A percentile compares a stretch with the other conserved stretches of the same genome.
These are phyloP conservation scores for Thecophora atra DNA, from an alignment of 2,888 invertebrate species.

Conservation along the genomic window DNA sequence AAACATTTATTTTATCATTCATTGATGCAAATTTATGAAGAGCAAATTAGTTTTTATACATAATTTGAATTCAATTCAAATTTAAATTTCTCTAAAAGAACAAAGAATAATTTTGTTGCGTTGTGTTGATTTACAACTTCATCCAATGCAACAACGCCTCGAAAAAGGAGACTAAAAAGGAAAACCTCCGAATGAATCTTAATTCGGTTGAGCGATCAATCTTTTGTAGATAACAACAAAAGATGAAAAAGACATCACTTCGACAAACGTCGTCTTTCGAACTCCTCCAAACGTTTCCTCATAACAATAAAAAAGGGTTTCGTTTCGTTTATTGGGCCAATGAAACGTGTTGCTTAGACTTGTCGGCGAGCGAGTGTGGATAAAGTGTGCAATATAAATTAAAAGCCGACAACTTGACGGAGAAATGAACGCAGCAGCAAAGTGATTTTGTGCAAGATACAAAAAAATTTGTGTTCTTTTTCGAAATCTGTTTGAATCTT, in stretches of 20 bases:
- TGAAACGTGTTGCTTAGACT: slow-evolving; percentile 37
- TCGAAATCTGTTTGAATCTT: slow-evolving; percentile 9
- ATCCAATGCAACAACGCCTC: slow-evolving; percentile 6
- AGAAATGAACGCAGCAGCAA: slow-evolving; percentile 6
- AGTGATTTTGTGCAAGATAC: background rate
- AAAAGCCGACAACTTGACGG: slow-evolving; percentile 58
- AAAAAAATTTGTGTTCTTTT: slow-evolving; percentile 9
- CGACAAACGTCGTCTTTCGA: slow-evolving; percentile 24
- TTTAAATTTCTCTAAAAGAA: too few species aligned
- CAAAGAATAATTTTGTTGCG: too few species aligned
- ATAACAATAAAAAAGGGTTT: slow-evolving; percentile 53
- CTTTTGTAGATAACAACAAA: background rate
- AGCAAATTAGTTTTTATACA: too few species aligned
- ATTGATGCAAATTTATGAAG: too few species aligned
- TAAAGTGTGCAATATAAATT: slow-evolving; percentile 63
- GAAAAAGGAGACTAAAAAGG: background rate
- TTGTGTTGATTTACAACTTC: slow-evolving; percentile 62
- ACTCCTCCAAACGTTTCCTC: slow-evolving; percentile 17
- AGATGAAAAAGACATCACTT: slow-evolving; percentile 22
- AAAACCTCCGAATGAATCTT: too few species aligned
- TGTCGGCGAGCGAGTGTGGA: slow-evolving; percentile 49
- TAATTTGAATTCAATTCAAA: too few species aligned
- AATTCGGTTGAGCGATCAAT: background rate
- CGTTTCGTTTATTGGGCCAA: slow-evolving; percentile 53
- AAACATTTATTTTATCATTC: too few species aligned